phyloP scores from a whole-genome alignment of 2,888 invertebrate genomes.

The Diarsia rubi region DNA sequence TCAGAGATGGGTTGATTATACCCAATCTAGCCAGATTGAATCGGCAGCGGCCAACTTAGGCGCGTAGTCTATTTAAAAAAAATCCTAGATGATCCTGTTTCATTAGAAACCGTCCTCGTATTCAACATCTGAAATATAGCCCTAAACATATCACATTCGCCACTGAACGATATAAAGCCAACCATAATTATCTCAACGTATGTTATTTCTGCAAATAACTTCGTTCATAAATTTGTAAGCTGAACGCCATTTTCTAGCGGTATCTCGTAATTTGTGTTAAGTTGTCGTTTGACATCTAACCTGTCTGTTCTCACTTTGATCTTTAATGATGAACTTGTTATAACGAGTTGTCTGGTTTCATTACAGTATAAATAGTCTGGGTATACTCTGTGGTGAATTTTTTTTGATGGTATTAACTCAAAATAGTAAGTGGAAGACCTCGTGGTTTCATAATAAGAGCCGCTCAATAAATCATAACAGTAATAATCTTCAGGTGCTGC shows the following conservation, averaged over 20 bases:
- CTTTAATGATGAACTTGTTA: constrained; percentile 20
- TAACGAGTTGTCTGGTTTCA: constrained; percentile 14
- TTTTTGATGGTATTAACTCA: not conserved
- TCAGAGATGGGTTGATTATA: no score
- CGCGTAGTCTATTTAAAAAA: no score
- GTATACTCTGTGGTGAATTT: not conserved
- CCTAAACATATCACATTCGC: not conserved
- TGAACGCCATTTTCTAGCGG: constrained; percentile 21
- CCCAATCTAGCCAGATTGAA: no score
- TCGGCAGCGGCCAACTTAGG: no score
- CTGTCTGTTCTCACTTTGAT: constrained; percentile 41
- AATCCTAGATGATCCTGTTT: no score
- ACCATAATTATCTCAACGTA: not conserved
- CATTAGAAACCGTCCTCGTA: no score
- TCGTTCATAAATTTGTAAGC: constrained; percentile 8
- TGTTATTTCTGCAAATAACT: constrained; percentile 14
- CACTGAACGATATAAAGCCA: not conserved
- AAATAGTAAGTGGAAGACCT: not conserved
- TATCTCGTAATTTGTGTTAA: constrained; percentile 12
- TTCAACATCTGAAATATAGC: not conserved
- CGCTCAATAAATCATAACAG: no score
- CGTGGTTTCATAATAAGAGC: no score
- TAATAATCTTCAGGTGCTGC: no score
- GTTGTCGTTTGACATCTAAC: constrained; percentile 49
- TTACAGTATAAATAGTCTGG: not conserved